Percentiles rank a stretch among this genome's conserved stretches.
Conservation (phyloP, 2,113 vertebrate genomes). For the Neolamprologus ventralis region DNA sequence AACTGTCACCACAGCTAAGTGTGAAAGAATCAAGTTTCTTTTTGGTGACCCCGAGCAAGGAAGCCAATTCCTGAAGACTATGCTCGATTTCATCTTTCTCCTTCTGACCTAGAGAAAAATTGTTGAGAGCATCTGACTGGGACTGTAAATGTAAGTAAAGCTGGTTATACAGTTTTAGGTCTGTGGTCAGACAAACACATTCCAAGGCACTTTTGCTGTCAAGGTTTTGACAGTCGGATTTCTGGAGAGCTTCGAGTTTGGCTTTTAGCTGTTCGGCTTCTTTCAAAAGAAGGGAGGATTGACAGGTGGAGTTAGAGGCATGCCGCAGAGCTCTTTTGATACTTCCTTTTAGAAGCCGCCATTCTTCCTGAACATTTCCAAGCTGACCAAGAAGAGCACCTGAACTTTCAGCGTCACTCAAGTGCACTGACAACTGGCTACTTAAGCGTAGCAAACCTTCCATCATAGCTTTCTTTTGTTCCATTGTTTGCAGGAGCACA, state of each 20-base stretch:
- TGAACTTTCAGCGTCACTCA: conserved; percentile 74
- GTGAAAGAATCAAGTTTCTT: conserved; percentile 25
- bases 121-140: conserved; percentile 69
- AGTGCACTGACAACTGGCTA: conserved; percentile 61
- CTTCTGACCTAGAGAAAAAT: conserved; percentile 76
- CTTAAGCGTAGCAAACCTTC: conserved; percentile 66
- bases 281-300: conserved; percentile 61
- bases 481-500: conserved; percentile 63
- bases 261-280: conserved; percentile 60
- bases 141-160: conserved; percentile 66
- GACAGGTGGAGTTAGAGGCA: conserved; percentile 55
- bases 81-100: conserved; percentile 73
- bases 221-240: neutral
- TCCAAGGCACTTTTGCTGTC: conserved; percentile 34
- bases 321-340: conserved; percentile 71
- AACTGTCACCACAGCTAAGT: neutral
- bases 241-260: conserved; percentile 64
- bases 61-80: conserved; percentile 65
- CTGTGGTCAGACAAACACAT: conserved; percentile 52
- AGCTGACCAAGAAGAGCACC: conserved; percentile 74
- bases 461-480: conserved; percentile 65
- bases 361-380: conserved; percentile 73
- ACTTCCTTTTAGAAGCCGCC: conserved; percentile 71
- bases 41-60: conserved; percentile 58
- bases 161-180: conserved; percentile 68